These are phyloP conservation scores for Malthinus flaveolus DNA, from an alignment of 2,888 invertebrate species.

Conservation along the genomic window DNA sequence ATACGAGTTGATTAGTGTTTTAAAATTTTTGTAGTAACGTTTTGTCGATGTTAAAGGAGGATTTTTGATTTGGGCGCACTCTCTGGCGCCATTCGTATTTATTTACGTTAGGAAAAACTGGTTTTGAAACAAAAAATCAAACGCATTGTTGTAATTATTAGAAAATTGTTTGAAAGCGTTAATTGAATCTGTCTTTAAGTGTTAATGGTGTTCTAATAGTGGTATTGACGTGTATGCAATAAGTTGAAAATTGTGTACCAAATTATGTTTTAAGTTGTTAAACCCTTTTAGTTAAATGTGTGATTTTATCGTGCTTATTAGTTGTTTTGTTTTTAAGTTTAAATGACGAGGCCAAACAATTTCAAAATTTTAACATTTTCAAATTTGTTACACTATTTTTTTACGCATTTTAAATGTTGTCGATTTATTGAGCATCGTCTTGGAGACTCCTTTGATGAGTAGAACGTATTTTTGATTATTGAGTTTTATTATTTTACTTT, in stretches of 20 bases:
- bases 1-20: too few relatives aligned
- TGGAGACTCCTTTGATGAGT: too few relatives aligned
- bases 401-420: background rate
- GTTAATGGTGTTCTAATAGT: conserved; percentile 14
- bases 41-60: too few relatives aligned
- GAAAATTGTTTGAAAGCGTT: conserved; percentile 15
- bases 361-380: too few relatives aligned
- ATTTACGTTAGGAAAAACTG: too few relatives aligned
- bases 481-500: conserved; percentile 4
- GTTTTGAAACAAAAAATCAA: too few relatives aligned
- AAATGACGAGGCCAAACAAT: background rate
- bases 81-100: too few relatives aligned
- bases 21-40: too few relatives aligned
- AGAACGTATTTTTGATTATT: background rate
- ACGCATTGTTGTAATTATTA: conserved; percentile 20
- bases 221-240: conserved; percentile 13
- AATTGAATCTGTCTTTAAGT: conserved; percentile 12
- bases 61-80: too few relatives aligned
- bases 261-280: conserved; percentile 13
- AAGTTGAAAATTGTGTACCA: conserved; percentile 14
- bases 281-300: conserved; percentile 15
- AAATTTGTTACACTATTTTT: too few relatives aligned
- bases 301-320: conserved; percentile 32
- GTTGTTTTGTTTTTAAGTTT: conserved; percentile 5
- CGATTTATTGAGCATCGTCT: too few relatives aligned